A percentile compares a stretch with the other conserved stretches of the same genome.
These are phyloP conservation scores for Catamblyrhynchus diadema DNA, from an alignment of 2,797 vertebrate genomes.

Conservation along the genomic window DNA sequence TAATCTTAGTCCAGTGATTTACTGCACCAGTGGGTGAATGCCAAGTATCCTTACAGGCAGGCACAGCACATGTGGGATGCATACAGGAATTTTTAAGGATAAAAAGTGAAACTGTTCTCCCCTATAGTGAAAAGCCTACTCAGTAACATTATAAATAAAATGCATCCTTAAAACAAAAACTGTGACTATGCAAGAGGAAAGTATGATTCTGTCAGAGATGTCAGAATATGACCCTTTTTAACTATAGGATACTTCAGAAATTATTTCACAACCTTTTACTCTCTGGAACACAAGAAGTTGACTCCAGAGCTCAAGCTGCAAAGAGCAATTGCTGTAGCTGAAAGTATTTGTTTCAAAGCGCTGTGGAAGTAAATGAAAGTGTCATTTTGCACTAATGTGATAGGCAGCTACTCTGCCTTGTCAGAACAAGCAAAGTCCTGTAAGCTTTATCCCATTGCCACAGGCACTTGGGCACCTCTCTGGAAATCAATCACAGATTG, in stretches of 20 bases:
- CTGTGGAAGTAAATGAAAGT: slow-evolving; percentile 78
- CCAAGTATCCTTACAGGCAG: neutral
- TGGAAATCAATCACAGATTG: slow-evolving; percentile 90
- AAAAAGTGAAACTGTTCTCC: neutral
- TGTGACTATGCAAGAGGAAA: neutral
- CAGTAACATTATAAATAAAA: neutral
- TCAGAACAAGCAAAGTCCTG: slow-evolving; percentile 80
- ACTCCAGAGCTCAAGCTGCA: slow-evolving; percentile 57
- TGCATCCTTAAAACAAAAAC: neutral
- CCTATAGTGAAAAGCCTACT: neutral
- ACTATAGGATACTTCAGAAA: slow-evolving; percentile 30
- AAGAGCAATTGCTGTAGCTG: slow-evolving; percentile 71
- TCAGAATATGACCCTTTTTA: neutral
- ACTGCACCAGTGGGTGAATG: neutral
- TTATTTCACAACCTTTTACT: slow-evolving; percentile 39
- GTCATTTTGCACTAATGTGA: slow-evolving; percentile 90
- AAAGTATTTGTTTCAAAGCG: slow-evolving; percentile 80
- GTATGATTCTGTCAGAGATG: neutral
- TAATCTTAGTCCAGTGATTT: neutral
- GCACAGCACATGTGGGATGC: neutral
- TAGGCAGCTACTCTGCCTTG: slow-evolving; percentile 78
- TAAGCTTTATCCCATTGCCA: slow-evolving; percentile 82
- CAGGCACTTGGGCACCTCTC: slow-evolving; percentile 83
- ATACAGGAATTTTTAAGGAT: neutral
- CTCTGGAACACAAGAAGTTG: slow-evolving; percentile 49